Base-by-base conservation (phyloP, 1,140 invertebrate species). In the Samia ricini region DNA sequence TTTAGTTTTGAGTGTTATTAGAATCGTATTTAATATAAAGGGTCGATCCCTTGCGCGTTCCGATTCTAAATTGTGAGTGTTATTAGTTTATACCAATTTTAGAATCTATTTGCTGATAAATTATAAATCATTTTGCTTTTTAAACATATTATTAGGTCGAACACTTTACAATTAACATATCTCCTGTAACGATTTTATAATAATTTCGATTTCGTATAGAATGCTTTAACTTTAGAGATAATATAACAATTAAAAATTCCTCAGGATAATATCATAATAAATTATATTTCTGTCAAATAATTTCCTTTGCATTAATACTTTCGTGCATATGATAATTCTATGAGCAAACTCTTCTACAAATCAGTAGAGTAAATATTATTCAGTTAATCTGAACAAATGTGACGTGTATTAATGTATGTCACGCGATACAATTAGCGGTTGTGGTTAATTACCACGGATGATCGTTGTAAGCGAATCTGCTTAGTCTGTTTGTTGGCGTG, bases 371-470 rank as follows among this genome's bases (percentile, higher is more conserved):
- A 42, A 42, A 42, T 42, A 42, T 15, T 10, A 42, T 42, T 4
- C 15, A 42, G 33, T 10, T 42, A 42, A 42, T 42, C 15, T 42
- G n/a, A 42, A 42, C 33, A 42, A 42, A 42, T 26, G 3, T 26
- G 33, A 8, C 33, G n/a, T 42, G 12, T 42, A 4, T 49, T 54
- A 24, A 54, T 23, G 51, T 23, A 54, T 54, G 12, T 5, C 52
- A 3, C 52, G 20, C 52, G 52, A 15, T 24, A 55, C 18, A 63
- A 57, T 63, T 63, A 57, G 18, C 12, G 23, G 4, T 29, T 63
- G 61, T 12, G 61, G 61, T 56, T 63, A 56, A 63, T 61, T 61
- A 61, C 15, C 23, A 20, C 21, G 21, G 52, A 20, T 55, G 3
- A 42, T 15, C 10, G 7, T 15, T 42, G 33, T 42, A 12, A 15